phyloP scores from a whole-genome alignment of 2,113 vertebrate species.

The Steatornis caripensis region DNA sequence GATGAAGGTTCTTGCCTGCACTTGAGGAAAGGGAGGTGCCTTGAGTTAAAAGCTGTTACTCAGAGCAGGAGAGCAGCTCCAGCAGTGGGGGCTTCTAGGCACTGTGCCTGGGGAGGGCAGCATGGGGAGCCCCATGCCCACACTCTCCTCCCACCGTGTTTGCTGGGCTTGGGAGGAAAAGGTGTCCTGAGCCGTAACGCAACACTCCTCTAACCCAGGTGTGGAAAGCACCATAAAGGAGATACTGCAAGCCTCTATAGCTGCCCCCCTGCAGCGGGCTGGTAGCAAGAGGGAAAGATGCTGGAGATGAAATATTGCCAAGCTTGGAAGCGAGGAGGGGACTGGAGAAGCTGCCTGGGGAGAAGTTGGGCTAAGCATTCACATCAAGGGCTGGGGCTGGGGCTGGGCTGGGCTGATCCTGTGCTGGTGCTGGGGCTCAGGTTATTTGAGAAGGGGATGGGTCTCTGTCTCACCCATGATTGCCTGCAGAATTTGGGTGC shows the following conservation, averaged over 20 bases:
- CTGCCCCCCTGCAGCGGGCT: not conserved
- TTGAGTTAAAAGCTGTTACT: not conserved
- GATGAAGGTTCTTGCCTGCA: not conserved
- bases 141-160: too few species aligned
- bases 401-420: not conserved
- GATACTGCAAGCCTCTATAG: not conserved
- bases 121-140: too few species aligned
- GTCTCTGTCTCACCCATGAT: accelerated
- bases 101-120: too few species aligned
- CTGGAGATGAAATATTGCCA: not conserved
- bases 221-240: too few species aligned
- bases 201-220: too few species aligned
- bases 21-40: not conserved
- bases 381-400: not conserved
- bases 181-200: too few species aligned
- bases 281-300: not conserved
- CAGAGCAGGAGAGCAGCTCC: too few species aligned
- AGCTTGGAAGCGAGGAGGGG: not conserved
- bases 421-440: not conserved
- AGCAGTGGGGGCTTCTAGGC: too few species aligned
- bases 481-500: not conserved
- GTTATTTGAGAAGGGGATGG: not conserved
- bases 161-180: too few species aligned
- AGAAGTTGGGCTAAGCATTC: not conserved
- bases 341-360: not conserved